Base-by-base conservation (phyloP, 2,113 vertebrate species). In the Anolis sagrei region DNA sequence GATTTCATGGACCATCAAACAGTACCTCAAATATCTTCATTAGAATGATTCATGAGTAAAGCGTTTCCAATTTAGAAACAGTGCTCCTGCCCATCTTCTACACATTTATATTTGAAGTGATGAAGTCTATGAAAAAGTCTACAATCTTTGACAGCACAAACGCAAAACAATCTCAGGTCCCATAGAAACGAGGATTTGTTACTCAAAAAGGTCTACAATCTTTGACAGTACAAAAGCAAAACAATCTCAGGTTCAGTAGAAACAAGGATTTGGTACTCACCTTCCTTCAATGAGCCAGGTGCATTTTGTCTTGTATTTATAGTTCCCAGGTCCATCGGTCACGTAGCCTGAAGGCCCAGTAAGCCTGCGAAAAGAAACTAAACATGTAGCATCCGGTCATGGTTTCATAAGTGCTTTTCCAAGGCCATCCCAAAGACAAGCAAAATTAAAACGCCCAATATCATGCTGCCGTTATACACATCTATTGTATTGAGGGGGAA, bases 301-400 rank as follows among this genome's bases (percentile, higher is more conserved):
- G 91, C 99, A 99, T 87, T 99, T 99, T 1, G 98, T 99, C 95
- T 99, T 99, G 95, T 99, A 98, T 92, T 99, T 99, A 93, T 99
- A 99, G 96, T 99, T 98, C 62, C 98, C 98, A 79, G 98, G 98
- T 89, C 99, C 99, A 85, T 99, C 98, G 0, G 97, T 98, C 90
- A 99, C 95, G 69, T 97, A 97, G 10, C 98, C 99, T 27, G 97
- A 98, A 76, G 97, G 95, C 32, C 97, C 98, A 34, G 97, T 98
- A 92, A 99, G 92, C 90, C 98, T 99, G 95, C 25, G 89, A 95
- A 84, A 34, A 70, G 90, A 94, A 90, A 58, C 69, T 34, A 70
- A 70, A 83, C 85, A 32, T 21, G 48, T 93, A 81, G 83, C 21
- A 18, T 66, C 76, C 73, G 8, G 32, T 7, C 7, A 13, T 1